These are phyloP conservation scores for Myrmophylax atrothorax DNA, from an alignment of 2,113 vertebrate species.

Conservation along the genomic window DNA sequence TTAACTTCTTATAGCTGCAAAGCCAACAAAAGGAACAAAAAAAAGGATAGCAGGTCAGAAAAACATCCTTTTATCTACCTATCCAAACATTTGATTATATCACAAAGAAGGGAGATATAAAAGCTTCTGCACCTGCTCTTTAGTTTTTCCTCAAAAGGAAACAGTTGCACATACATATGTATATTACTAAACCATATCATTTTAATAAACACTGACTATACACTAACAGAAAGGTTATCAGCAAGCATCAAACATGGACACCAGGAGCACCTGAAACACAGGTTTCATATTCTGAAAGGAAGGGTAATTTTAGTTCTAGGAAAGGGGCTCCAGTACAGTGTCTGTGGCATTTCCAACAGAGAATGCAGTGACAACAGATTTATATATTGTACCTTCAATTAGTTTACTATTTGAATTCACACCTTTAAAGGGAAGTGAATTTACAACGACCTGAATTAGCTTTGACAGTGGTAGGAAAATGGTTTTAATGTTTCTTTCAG, in stretches of 20 bases:
- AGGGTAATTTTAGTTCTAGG: background rate
- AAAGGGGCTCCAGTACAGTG: background rate
- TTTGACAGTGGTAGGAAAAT: background rate
- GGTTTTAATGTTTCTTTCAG: background rate
- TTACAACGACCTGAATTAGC: background rate
- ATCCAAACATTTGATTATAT: background rate
- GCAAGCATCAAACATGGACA: background rate
- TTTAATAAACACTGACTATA: background rate
- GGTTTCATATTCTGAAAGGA: background rate
- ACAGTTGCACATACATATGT: background rate
- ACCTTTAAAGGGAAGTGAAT: background rate
- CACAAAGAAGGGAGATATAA: background rate
- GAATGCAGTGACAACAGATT: background rate
- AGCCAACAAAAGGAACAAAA: background rate
- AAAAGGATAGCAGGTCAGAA: background rate
- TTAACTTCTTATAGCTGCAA: background rate
- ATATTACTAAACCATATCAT: background rate
- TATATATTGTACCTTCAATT: background rate
- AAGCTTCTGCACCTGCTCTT: fast-evolving
- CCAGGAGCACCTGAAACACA: background rate
- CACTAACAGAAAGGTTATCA: background rate
- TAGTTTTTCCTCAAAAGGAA: background rate
- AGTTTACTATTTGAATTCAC: background rate
- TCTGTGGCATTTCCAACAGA: background rate
- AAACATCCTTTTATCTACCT: background rate